These are phyloP conservation scores for Muntiacus muntjak DNA, from an alignment of 2,113 vertebrate species.

Conservation along the genomic window DNA sequence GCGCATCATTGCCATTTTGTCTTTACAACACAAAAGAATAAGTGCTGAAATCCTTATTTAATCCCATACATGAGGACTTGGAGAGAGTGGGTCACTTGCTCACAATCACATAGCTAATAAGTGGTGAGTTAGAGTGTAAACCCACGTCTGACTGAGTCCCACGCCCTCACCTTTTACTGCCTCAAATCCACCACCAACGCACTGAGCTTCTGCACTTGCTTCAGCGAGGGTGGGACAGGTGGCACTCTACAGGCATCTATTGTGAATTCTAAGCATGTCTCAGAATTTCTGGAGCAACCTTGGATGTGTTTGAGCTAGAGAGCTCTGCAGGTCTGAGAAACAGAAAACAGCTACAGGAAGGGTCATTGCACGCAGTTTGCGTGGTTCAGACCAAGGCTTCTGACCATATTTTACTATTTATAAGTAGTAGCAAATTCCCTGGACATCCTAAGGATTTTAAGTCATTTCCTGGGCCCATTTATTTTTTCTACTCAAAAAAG, in stretches of 20 bases:
- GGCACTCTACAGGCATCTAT: not conserved
- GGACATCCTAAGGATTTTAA: not conserved
- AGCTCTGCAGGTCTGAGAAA: not conserved
- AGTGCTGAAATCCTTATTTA: not conserved
- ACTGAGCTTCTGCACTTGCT: not conserved
- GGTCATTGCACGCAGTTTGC: not conserved
- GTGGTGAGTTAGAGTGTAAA: not conserved
- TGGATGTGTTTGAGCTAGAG: not conserved
- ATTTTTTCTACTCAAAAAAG: not conserved
- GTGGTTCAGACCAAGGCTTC: not conserved
- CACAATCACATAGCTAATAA: not conserved
- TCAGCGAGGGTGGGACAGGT: not conserved
- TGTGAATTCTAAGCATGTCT: not conserved
- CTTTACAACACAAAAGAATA: not conserved
- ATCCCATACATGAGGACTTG: not conserved
- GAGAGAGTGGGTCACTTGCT: not conserved
- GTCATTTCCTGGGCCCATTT: not conserved
- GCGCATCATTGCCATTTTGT: not conserved
- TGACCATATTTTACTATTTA: not conserved
- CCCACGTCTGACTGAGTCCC: not conserved
- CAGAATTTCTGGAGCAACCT: not conserved
- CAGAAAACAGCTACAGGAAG: not conserved
- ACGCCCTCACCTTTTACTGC: not conserved
- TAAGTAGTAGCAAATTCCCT: not conserved
- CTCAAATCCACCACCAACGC: not conserved